Evolutionary conservation across 92 coral and sea anemone genomes (phyloP).

Genomic region (Metridium senile): DNA sequence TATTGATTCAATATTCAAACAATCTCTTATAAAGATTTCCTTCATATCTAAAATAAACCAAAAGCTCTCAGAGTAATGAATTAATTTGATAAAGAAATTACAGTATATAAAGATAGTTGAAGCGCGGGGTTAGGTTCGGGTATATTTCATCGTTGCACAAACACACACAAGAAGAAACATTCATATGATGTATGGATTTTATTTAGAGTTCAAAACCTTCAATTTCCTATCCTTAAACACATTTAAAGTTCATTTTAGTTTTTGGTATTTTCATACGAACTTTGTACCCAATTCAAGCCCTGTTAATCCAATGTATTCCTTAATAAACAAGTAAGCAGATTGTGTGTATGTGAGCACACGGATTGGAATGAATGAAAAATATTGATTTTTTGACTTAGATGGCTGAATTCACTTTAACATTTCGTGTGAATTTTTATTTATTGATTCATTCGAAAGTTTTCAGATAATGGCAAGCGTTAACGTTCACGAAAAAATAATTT

Average conservation of each 20-base stretch:
- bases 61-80: slow-evolving; percentile 32
- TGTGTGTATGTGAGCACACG: background rate
- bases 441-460: background rate
- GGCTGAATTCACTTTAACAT: background rate
- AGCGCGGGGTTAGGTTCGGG: background rate
- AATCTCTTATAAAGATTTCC: background rate
- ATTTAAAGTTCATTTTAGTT: no score
- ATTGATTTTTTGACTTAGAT: background rate
- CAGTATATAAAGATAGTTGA: background rate
- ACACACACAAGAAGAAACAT: background rate
- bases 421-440: background rate
- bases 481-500: background rate
- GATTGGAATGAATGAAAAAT: background rate
- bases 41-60: slow-evolving; percentile 12
- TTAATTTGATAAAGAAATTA: slow-evolving; percentile 8
- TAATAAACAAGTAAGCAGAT: background rate
- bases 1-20: slow-evolving; percentile 6
- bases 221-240: background rate
- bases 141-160: background rate
- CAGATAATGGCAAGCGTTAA: background rate
- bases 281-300: background rate
- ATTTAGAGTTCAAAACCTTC: background rate
- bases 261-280: no score
- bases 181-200: background rate
- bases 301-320: background rate